Conservation (phyloP, 2,888 invertebrate genomes). For the Agonopterix alstromeriana region DNA sequence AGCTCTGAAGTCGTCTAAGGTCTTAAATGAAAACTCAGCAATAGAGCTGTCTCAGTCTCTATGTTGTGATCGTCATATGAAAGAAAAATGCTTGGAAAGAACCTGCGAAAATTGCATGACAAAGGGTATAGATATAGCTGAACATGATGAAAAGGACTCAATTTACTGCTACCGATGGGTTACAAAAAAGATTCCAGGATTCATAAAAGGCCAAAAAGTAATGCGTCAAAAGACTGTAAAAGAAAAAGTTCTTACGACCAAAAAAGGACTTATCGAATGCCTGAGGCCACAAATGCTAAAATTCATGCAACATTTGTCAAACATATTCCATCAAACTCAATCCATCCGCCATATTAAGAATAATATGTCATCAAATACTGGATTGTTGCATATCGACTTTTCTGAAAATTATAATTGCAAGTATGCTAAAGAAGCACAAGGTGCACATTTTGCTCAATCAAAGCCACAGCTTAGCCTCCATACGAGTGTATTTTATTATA, state of each 20-base stretch:
- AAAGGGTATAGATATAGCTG: not conserved
- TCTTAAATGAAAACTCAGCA: not conserved
- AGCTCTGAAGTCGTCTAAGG: not conserved
- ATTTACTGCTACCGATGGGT: not conserved
- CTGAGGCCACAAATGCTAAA: not conserved
- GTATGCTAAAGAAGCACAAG: constrained; percentile 6
- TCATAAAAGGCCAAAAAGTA: not conserved
- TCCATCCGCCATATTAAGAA: constrained; percentile 1
- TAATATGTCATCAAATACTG: constrained; percentile 1
- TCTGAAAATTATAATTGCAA: constrained; percentile 11
- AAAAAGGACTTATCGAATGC: not conserved
- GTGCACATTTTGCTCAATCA: constrained; percentile 9
- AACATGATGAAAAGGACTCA: not conserved
- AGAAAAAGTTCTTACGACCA: not conserved
- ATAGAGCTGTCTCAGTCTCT: not conserved
- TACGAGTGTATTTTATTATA: constrained; percentile 4
- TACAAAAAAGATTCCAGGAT: not conserved
- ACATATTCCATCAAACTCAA: constrained; percentile 2
- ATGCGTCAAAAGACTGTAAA: not conserved
- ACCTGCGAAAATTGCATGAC: not conserved
- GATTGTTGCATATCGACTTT: constrained; percentile 9
- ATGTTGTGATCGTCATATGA: not conserved
- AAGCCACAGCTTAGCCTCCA: constrained; percentile 5
- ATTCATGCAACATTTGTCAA: not conserved
- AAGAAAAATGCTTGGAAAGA: not conserved